Evolutionary conservation across 2,797 vertebrate species (phyloP).

Genomic region (Amblyopsis hoosieri): DNA sequence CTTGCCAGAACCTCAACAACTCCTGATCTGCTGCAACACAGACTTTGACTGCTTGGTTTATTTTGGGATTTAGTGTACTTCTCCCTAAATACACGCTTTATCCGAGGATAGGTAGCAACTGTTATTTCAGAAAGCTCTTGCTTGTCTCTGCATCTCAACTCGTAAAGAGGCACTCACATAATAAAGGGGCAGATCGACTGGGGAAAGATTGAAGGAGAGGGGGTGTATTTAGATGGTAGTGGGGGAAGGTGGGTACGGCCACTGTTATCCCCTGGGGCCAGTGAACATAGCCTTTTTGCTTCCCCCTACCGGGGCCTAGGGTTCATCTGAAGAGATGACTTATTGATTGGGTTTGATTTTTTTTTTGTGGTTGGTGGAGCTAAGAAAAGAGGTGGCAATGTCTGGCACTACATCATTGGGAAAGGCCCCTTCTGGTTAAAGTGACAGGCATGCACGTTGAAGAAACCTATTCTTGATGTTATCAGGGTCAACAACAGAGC

Average conservation of each 20-base stretch:
- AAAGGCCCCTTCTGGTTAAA: slow-evolving; percentile 15
- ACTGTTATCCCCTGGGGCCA: slow-evolving; percentile 54
- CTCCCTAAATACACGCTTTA: too few relatives aligned
- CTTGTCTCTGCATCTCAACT: slow-evolving; percentile 12
- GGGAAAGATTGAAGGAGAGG: slow-evolving; percentile 30
- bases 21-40: neutral
- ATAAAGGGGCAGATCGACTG: slow-evolving; percentile 49
- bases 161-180: slow-evolving; percentile 23
- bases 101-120: too few relatives aligned
- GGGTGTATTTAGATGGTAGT: neutral
- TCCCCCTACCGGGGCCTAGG: slow-evolving; percentile 60
- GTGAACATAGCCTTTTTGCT: slow-evolving; percentile 68
- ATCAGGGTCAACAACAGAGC: slow-evolving; percentile 17
- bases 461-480: slow-evolving; percentile 17
- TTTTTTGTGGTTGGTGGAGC: slow-evolving; percentile 40
- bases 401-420: slow-evolving; percentile 42
- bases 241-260: neutral
- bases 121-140: neutral
- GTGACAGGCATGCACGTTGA: slow-evolving; percentile 23
- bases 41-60: too few relatives aligned
- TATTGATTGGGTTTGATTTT: slow-evolving; percentile 79
- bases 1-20: too few relatives aligned
- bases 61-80: too few relatives aligned
- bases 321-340: slow-evolving; percentile 77
- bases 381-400: slow-evolving; percentile 24